Evolutionary conservation across 2,797 vertebrate species (phyloP), one percentile per base, ranked within the genome.

Genomic region (Acridotheres tristis): DNA sequence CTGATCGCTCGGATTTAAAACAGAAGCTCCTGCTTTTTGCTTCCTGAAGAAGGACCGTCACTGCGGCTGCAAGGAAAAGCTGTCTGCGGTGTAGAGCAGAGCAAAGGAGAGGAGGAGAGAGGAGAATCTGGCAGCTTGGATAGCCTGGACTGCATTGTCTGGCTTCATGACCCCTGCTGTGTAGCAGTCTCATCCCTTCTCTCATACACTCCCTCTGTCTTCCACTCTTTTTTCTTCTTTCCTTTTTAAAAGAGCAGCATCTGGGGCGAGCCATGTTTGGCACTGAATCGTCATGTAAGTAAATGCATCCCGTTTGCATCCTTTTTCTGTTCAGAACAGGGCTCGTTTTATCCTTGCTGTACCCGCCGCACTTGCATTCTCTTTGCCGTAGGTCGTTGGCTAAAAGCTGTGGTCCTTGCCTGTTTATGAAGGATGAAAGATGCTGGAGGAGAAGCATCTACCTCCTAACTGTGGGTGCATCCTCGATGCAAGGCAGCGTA

Each of bases 281-380:
- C 98, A 99, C 99, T 92, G 99, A 99, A 97, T 99, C 99, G 93
- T 99, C 99, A 98, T 98, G 99, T 99, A 99, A 99, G 99, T 99
- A 99, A 97, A 98, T 94, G 93, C 97, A 97, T 97, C 96, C 88
- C 69, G 79, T 94, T 97, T 94, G 4, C 86, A 85, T 95, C 85
- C 84, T 90, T 94, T 93, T 94, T 83, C 90, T 97, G 9, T 90
- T 91, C 89, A 86, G 96, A 92, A 73, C 62, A 86, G 81, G 80
- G 90, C 76, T 95, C 89, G 85, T 93, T 82, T 69, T 63, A 67
- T 90, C 93, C 82, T 85, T 10, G 51, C 90, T 78, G 75, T 81
- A 32, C 75, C 91, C 65, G n/a, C 78, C 4, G 36, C 21, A 11
- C 90, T 95, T 54, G 61, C 80, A 15, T 95, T 79, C 91, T 79